Evolutionary conservation across 2,888 invertebrate species (phyloP), one percentile per base, ranked within the genome.

Genomic region (Malachius bipustulatus): DNA sequence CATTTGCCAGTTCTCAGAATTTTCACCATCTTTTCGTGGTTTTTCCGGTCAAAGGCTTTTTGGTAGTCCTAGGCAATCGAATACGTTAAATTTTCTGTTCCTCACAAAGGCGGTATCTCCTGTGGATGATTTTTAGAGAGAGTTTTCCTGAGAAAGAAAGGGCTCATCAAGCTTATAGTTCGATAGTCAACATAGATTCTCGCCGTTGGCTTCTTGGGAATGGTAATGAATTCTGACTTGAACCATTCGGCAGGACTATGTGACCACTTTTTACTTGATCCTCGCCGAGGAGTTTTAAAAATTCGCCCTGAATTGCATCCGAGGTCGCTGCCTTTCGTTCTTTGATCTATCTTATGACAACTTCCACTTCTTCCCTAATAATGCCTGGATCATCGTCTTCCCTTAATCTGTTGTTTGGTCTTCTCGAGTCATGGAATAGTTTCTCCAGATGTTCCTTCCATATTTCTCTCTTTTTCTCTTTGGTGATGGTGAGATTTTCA

Each of bases 91-190:
- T 19, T 6, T 19, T 19, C 6, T 19, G 6, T 19, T 19, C 24
- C 24, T 19, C 24, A 9, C 24, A 19, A 8, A 8, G 6, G 24
- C 9, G 4, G 11, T 19, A 19, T 19, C 6, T 19, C n/a, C 24
- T 19, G 24, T 19, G 24, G n/a, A 19, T n/a, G 6, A 19, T 19
- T 19, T 19, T 19, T n/a, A 19, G 6, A 9, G n/a, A 19, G 6
- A 19, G n/a, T n/a, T 19, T 19, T 19, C 6, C n/a, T n/a, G n/a
- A n/a, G n/a, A n/a, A n/a, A n/a, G 6, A 19, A 6, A 19, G 6
- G 24, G 24, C 24, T 19, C 24, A 19, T 19, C 24, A 19, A 19
- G n/a, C 24, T 19, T 6, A n/a, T 19, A 6, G 24, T 19, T 19
- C 24, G 6, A n/a, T 19, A 19, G n/a, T 19, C 24, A 8, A 8